These are phyloP conservation scores for Harmothoe impar DNA, from an alignment of 2,888 invertebrate genomes.

Conservation along the genomic window DNA sequence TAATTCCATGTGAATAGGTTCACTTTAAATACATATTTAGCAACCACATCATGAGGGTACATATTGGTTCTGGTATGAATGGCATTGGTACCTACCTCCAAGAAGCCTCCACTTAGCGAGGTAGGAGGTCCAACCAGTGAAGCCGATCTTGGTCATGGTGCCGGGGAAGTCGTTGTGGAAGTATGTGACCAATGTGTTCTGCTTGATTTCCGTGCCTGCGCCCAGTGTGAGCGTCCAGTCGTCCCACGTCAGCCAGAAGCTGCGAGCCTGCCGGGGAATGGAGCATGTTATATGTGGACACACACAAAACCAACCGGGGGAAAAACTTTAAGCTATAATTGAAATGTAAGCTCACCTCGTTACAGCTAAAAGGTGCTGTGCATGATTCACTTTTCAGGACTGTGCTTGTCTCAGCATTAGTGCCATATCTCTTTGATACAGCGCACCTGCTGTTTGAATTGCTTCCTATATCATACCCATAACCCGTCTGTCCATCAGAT, in stretches of 20 bases:
- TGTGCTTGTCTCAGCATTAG: not conserved
- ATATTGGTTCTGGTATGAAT: no score
- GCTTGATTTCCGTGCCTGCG: not conserved
- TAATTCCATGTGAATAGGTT: no score
- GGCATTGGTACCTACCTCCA: not conserved
- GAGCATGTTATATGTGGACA: no score
- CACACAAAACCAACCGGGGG: no score
- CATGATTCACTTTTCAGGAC: not conserved
- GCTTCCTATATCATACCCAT: not conserved
- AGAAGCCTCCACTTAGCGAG: not conserved
- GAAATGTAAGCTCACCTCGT: conserved; percentile 12
- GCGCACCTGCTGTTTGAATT: not conserved
- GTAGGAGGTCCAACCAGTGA: not conserved
- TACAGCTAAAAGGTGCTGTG: not conserved
- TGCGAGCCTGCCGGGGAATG: not conserved
- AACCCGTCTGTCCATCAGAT: not conserved
- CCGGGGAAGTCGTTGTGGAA: not conserved
- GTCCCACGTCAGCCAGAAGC: conserved; percentile 3
- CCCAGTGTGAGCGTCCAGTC: conserved; percentile 10
- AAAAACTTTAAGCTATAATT: no score
- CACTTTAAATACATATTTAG: no score
- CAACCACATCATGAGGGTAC: no score
- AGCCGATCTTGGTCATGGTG: not conserved
- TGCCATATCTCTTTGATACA: not conserved
- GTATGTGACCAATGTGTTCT: not conserved